Percentiles rank a stretch among this genome's conserved stretches.
Conservation (phyloP, 1,140 invertebrate species). For the Rhizoglyphus robini region DNA sequence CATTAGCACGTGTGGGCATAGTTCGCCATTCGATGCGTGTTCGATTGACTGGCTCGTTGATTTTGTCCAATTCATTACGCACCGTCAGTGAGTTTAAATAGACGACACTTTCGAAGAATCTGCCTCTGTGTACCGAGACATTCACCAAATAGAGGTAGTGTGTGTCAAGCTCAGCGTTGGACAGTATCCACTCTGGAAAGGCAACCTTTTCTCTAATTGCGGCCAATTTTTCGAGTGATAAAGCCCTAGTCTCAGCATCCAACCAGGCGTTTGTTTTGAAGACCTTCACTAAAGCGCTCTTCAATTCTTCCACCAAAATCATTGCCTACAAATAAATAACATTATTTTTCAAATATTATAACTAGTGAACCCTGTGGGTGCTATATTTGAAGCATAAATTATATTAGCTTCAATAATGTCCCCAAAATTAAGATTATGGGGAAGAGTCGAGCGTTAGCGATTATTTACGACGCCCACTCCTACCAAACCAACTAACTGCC, state of each 20-base stretch:
- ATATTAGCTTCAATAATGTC: too few relatives aligned
- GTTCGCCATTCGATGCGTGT: conserved; percentile 10
- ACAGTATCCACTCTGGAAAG: conserved; percentile 35
- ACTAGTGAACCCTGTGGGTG: too few relatives aligned
- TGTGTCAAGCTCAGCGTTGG: conserved; percentile 31
- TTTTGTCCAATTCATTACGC: not conserved
- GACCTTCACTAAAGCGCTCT: conserved; percentile 25
- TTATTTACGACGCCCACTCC: too few relatives aligned
- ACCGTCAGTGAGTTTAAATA: not conserved
- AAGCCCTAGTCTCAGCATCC: conserved; percentile 62
- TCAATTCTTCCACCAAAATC: conserved; percentile 28
- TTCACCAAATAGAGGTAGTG: conserved; percentile 37
- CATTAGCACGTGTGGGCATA: conserved; percentile 34
- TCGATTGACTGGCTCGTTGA: not conserved
- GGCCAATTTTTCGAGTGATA: conserved; percentile 39
- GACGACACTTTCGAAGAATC: not conserved
- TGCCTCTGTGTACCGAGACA: not conserved
- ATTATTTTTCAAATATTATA: too few relatives aligned
- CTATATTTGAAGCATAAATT: too few relatives aligned
- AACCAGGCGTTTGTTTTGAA: conserved; percentile 77
- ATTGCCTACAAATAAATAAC: too few relatives aligned
- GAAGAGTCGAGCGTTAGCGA: too few relatives aligned
- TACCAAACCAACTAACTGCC: too few relatives aligned
- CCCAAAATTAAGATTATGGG: too few relatives aligned
- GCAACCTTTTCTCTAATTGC: conserved; percentile 37